Base-by-base conservation (phyloP, 2,888 invertebrate genomes). In the Rotaria macrura region DNA sequence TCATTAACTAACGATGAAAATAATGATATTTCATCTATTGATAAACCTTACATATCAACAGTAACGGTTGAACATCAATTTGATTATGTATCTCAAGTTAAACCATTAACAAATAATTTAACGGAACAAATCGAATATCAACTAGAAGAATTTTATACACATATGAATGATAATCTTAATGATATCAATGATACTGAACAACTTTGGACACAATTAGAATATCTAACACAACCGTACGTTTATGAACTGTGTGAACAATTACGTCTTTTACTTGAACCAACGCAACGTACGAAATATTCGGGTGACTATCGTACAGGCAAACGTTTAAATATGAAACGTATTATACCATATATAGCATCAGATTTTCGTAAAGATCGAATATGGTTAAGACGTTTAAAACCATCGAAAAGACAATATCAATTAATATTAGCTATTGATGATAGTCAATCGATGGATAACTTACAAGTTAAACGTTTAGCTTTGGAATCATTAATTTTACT, bases 321-420 rank as follows among this genome's bases (percentile, higher is more conserved):
- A 87, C 93, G 99, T 14, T 94, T 99, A 85, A 99, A 99, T 91
- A 99, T 99, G 98, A 93, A 97, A 83, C 95, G 95, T 89, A 95
- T 99, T 85, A 97, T 99, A 89, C 96, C 98, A 0, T 99, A 99
- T 92, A 96, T 99, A 88, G 99, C 99, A 34, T 97, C 97, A 87
- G 95, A 98, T 91, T 99, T 97, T 92, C 93, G 98, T 83, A 99
- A 99, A 91, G 98, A 99, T 90, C 97, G 97, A 91, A 99, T 99
- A 89, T 99, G 99, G 99, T 90, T 99, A 89, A 93, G 98, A 25
- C 92, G 99, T 85, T 97, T 96, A 0, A 96, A 96, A 90, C 96
- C 97, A 0, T 96, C 95, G 1, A 95, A 96, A 89, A 93, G 99
- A 84, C 95, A 98, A 88, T 99, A 99, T 91, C 97, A 97, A 91